Conservation (phyloP, 1,140 invertebrate species). For the Philopotamus ludificatus region DNA sequence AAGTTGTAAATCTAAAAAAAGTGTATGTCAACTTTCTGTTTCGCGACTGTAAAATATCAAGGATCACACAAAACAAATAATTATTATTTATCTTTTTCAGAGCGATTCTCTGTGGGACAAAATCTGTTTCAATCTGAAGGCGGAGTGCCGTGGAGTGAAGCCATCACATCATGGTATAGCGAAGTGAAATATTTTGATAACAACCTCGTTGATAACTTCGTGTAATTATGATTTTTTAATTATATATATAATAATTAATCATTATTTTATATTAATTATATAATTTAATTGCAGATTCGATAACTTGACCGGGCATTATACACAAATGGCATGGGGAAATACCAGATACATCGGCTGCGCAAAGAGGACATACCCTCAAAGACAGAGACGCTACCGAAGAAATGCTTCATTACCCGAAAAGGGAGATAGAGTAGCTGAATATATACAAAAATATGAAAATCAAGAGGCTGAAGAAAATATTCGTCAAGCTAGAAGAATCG, state of each 20-base stretch:
- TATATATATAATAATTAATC: neutral
- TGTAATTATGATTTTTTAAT: conserved; percentile 27
- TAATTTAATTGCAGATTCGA: conserved; percentile 24
- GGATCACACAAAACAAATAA: too few relatives aligned
- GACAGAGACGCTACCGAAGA: conserved; percentile 24
- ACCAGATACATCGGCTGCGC: conserved; percentile 47
- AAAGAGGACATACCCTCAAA: conserved; percentile 36
- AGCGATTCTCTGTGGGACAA: conserved; percentile 46
- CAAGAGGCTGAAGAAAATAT: conserved; percentile 18
- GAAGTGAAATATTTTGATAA: conserved; percentile 42
- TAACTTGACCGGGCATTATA: conserved; percentile 46
- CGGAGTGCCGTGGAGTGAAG: conserved; percentile 42
- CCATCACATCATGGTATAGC: conserved; percentile 46
- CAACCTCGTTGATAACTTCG: conserved; percentile 32
- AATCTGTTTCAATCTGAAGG: conserved; percentile 44
- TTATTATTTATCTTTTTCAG: conserved; percentile 28
- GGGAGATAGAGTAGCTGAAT: neutral
- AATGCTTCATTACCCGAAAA: neutral
- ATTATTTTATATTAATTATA: neutral
- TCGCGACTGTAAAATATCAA: too few relatives aligned
- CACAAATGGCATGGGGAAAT: conserved; percentile 53
- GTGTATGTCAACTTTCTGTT: too few relatives aligned
- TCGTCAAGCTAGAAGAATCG: conserved; percentile 30
- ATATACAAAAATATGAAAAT: conserved; percentile 8
- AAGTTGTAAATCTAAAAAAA: too few relatives aligned